A percentile compares a stretch with the other conserved stretches of the same genome.
Evolutionary conservation across 2,797 vertebrate genomes (phyloP).

Genomic region (Phylloscopus collybita): DNA sequence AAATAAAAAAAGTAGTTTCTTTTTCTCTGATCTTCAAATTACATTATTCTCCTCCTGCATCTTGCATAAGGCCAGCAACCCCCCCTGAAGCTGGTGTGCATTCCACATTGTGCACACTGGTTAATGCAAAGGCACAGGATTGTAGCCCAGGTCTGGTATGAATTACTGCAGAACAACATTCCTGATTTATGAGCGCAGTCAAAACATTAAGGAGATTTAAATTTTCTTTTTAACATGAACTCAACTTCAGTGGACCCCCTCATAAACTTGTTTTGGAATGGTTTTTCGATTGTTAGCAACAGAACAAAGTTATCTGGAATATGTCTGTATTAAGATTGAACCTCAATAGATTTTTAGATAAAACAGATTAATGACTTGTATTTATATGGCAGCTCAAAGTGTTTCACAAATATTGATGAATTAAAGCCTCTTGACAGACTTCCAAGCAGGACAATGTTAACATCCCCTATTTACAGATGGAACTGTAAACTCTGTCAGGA

Average conservation of each 20-base stretch:
- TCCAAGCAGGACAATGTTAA: slow-evolving; percentile 36
- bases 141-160: neutral
- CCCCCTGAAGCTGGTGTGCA: neutral
- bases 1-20: neutral
- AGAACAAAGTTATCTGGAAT: slow-evolving; percentile 5
- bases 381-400: neutral
- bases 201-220: slow-evolving; percentile 38
- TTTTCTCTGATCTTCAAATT: neutral
- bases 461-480: slow-evolving; percentile 40
- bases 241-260: neutral
- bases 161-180: slow-evolving; percentile 47
- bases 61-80: neutral
- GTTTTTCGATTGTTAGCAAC: neutral
- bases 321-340: neutral
- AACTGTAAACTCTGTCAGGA: slow-evolving; percentile 57
- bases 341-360: neutral
- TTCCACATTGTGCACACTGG: neutral
- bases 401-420: slow-evolving; percentile 58
- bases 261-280: neutral
- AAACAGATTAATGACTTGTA: slow-evolving; percentile 8
- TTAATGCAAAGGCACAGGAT: neutral
- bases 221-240: slow-evolving; percentile 2
- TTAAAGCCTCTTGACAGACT: slow-evolving; percentile 47
- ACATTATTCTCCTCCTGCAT: neutral
- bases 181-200: neutral